Base-by-base conservation (phyloP, 2,113 vertebrate genomes). In the Archocentrus centrarchus region DNA sequence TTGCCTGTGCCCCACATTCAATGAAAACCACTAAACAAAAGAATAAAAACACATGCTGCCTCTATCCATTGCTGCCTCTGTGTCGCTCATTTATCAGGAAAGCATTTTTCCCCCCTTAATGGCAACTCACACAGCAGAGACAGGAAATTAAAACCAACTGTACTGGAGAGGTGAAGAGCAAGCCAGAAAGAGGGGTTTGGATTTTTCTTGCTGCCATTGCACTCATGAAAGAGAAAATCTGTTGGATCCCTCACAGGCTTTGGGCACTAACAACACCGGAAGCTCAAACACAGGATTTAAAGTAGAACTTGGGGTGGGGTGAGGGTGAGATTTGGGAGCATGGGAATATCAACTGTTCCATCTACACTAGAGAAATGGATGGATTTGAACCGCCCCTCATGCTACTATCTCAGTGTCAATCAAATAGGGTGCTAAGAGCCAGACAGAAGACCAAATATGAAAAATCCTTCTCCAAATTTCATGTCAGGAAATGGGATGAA, bases 61-160 rank as follows among this genome's bases (percentile, higher is more conserved):
- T 91, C 86, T 75, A 77, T 63, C 80, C 86, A 92, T 82, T 93
- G 89, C 94, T 92, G 82, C 86, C 61, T 88, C 68, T 81, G 75
- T 80, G 86, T 88, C 10, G 78, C 66, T 88, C 88, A 86, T 90
- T 90, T 91, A 94, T 93, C 88, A 89, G 85, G 39, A 61, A 44
- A 75, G 68, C 27, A 78, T 57, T 44, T 55, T 59, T 37, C 5
- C 8, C 57, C 68, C 50, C 61, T 64, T 62, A 91, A 91, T 53
- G 59, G 88, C 60, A 83, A 32, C 77, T 61, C 27, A 84, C 73
- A 90, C 18, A 84, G 59, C 84, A 85, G 75, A 85, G 80, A 87
- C 82, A 80, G 90, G 81, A 93, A 94, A 94, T 94, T 84, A 88
- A 91, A 96, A 93, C 79, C 91, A 93, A 94, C 86, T 92, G 91